Conservation (phyloP, 2,888 invertebrate genomes). For the Cheilosia grossa region DNA sequence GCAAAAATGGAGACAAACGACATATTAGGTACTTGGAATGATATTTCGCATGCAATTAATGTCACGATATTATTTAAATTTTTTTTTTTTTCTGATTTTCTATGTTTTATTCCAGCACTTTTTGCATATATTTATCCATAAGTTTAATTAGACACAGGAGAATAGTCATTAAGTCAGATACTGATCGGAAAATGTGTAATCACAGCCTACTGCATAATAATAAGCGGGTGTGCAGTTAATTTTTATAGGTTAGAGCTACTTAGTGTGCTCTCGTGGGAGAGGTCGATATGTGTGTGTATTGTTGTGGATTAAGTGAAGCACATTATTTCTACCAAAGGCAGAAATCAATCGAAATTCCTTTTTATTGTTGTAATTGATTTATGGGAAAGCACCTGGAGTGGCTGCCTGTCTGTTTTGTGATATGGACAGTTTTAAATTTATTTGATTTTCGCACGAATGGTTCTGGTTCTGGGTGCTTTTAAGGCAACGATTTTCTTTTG, state of each 20-base stretch:
- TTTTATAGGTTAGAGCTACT: background rate
- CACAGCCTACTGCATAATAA: slow-evolving; percentile 18
- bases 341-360: slow-evolving; percentile 38
- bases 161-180: slow-evolving; percentile 25
- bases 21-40: slow-evolving; percentile 52
- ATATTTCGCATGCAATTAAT: slow-evolving; percentile 58
- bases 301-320: background rate
- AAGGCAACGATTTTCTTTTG: slow-evolving; percentile 8
- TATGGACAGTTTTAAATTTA: slow-evolving; percentile 14
- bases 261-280: background rate
- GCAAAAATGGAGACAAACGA: slow-evolving; percentile 57
- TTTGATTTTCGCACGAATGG: background rate
- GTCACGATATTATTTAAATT: slow-evolving; percentile 36
- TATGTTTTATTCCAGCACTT: slow-evolving; percentile 26
- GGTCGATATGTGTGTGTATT: background rate
- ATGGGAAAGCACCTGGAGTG: slow-evolving; percentile 36
- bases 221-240: background rate
- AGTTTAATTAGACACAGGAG: slow-evolving; percentile 6
- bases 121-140: slow-evolving; percentile 24
- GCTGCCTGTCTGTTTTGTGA: slow-evolving; percentile 5
- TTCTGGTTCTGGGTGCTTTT: slow-evolving; percentile 6
- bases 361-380: slow-evolving; percentile 49
- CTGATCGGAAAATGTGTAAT: slow-evolving; percentile 23
- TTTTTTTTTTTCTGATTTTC: background rate
- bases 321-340: slow-evolving; percentile 12